These are phyloP conservation scores for Hydrolagus colliei DNA, from an alignment of 2,797 vertebrate genomes.

Conservation along the genomic window DNA sequence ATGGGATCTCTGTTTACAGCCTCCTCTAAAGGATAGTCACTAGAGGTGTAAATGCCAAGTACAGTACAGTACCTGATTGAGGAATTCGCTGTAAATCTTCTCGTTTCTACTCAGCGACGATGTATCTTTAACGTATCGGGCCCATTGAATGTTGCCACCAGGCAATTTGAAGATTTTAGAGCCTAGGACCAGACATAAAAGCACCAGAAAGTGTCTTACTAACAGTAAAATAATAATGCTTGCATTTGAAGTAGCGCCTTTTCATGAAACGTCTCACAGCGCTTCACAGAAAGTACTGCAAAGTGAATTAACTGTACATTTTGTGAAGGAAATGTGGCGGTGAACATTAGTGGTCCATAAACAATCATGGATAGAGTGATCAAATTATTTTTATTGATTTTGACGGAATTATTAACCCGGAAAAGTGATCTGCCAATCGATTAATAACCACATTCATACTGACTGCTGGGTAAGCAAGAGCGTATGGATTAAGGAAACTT, in stretches of 20 bases:
- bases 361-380: too few relatives aligned
- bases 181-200: conserved; percentile 36
- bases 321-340: not conserved
- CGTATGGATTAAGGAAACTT: too few relatives aligned
- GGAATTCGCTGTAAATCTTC: conserved; percentile 47
- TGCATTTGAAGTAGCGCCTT: not conserved
- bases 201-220: not conserved
- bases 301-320: not conserved
- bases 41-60: not conserved
- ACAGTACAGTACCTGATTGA: conserved; percentile 45
- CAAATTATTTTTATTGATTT: too few relatives aligned
- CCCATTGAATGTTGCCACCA: conserved; percentile 52
- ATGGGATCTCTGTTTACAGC: too few relatives aligned
- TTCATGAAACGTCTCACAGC: not conserved
- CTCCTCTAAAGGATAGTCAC: not conserved
- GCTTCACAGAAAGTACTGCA: not conserved
- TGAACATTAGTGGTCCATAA: not conserved
- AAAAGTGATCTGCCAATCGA: too few relatives aligned
- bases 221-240: not conserved
- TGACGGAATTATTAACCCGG: too few relatives aligned
- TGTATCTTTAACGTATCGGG: conserved; percentile 45
- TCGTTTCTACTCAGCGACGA: conserved; percentile 43
- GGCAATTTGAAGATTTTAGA: conserved; percentile 47
- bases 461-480: too few relatives aligned
- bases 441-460: too few relatives aligned